Evolutionary conservation across 1,140 invertebrate genomes (phyloP).

Genomic region (Scylla paramamosain): DNA sequence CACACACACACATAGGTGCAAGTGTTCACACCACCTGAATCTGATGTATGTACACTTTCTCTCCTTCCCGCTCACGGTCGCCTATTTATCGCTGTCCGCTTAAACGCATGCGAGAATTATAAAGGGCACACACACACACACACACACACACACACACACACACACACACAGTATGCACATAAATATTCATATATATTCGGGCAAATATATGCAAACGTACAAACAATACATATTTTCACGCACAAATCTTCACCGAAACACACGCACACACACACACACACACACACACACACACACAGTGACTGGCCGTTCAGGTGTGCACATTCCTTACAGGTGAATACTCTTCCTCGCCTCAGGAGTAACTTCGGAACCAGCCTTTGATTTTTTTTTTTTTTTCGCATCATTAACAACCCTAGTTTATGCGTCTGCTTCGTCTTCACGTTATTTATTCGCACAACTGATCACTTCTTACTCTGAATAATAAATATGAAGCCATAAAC

Average conservation of each 20-base stretch:
- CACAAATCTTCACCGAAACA: neutral
- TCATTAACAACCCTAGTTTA: neutral
- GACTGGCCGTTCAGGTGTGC: neutral
- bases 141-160: slow-evolving; percentile 3
- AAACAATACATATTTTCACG: too few relatives aligned
- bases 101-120: neutral
- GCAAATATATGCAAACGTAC: too few relatives aligned
- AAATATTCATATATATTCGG: too few relatives aligned
- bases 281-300: neutral
- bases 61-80: neutral
- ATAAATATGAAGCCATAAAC: neutral
- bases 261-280: slow-evolving; percentile 19
- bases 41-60: neutral
- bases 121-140: neutral
- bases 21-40: neutral
- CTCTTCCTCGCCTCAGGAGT: neutral
- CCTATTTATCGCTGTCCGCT: neutral
- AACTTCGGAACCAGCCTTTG: neutral
- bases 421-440: neutral
- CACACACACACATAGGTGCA: neutral
- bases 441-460: neutral
- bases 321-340: slow-evolving; percentile 14
- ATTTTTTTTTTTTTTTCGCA: neutral
- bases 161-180: neutral
- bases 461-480: neutral